phyloP scores from a whole-genome alignment of 2,888 invertebrate species.

The Dryobota labecula region DNA sequence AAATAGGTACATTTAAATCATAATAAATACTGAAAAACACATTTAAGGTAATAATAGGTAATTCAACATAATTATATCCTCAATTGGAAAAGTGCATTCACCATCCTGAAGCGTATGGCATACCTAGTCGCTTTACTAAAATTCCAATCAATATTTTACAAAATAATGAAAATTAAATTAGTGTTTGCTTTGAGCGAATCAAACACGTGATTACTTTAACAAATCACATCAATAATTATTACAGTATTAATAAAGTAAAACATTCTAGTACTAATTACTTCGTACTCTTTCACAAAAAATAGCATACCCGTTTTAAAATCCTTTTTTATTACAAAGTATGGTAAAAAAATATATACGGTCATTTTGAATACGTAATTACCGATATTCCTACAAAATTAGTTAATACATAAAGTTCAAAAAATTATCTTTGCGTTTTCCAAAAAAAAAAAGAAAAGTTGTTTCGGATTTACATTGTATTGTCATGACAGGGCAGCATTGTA shows the following conservation, averaged over 20 bases:
- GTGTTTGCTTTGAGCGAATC: slow-evolving; percentile 32
- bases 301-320: slow-evolving; percentile 57
- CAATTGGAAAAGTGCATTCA: slow-evolving; percentile 30
- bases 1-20: slow-evolving; percentile 33
- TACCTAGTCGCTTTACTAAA: slow-evolving; percentile 46
- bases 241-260: slow-evolving; percentile 52
- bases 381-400: slow-evolving; percentile 63
- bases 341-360: slow-evolving; percentile 55
- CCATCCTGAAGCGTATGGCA: slow-evolving; percentile 48
- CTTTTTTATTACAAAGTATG: slow-evolving; percentile 54
- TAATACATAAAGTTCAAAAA: slow-evolving; percentile 60
- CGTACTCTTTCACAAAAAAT: slow-evolving; percentile 50
- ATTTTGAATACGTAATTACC: slow-evolving; percentile 58
- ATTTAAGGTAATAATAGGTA: slow-evolving; percentile 12
- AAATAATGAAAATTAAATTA: slow-evolving; percentile 49
- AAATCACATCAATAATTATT: slow-evolving; percentile 51
- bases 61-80: slow-evolving; percentile 42
- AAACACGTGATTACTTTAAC: slow-evolving; percentile 51
- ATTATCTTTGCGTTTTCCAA: slow-evolving; percentile 57
- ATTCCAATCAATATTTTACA: slow-evolving; percentile 50
- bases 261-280: slow-evolving; percentile 58
- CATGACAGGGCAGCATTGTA: slow-evolving; percentile 91
- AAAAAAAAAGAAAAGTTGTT: slow-evolving; percentile 56
- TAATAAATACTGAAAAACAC: slow-evolving; percentile 38
- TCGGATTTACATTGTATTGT: slow-evolving; percentile 57